These are phyloP conservation scores for Leucophenga varia DNA, from an alignment of 1,140 invertebrate genomes.

Conservation along the genomic window DNA sequence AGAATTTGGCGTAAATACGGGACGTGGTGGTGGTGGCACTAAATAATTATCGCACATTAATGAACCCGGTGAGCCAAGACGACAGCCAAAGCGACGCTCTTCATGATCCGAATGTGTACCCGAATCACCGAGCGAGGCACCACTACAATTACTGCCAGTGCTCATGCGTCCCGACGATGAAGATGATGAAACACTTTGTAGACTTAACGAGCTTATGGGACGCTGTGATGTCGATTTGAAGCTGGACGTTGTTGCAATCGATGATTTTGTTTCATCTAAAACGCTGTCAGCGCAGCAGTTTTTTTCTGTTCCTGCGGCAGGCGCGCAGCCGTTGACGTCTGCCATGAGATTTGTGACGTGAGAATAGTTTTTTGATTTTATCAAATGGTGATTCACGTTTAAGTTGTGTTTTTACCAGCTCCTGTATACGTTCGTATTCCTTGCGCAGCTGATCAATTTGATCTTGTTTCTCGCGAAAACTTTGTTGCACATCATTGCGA, in stretches of 20 bases:
- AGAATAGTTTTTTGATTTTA: constrained; percentile 75
- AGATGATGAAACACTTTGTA: constrained; percentile 70
- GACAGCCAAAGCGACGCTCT: constrained; percentile 67
- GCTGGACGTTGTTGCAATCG: constrained; percentile 49
- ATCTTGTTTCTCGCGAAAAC: constrained; percentile 80
- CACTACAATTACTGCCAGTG: constrained; percentile 72
- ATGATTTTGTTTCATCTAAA: constrained; percentile 50
- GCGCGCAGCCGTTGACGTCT: too few species aligned
- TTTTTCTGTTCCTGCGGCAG: constrained; percentile 18
- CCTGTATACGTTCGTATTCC: constrained; percentile 79
- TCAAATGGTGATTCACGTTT: constrained; percentile 78
- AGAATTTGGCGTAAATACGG: constrained; percentile 49
- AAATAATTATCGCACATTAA: constrained; percentile 60
- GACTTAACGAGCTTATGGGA: constrained; percentile 72
- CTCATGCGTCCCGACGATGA: constrained; percentile 79
- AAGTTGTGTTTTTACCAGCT: constrained; percentile 69
- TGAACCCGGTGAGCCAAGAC: constrained; percentile 55
- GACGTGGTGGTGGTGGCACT: constrained; percentile 62
- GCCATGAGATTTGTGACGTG: constrained; percentile 63
- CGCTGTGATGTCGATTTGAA: constrained; percentile 58
- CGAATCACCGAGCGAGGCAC: constrained; percentile 76
- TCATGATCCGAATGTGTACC: constrained; percentile 82
- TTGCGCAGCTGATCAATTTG: constrained; percentile 76
- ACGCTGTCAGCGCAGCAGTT: constrained; percentile 35
- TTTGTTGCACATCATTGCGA: constrained; percentile 81